Evolutionary conservation across 2,113 vertebrate genomes (phyloP), one percentile per base, ranked within the genome.

Genomic region (Neotoma lepida): DNA sequence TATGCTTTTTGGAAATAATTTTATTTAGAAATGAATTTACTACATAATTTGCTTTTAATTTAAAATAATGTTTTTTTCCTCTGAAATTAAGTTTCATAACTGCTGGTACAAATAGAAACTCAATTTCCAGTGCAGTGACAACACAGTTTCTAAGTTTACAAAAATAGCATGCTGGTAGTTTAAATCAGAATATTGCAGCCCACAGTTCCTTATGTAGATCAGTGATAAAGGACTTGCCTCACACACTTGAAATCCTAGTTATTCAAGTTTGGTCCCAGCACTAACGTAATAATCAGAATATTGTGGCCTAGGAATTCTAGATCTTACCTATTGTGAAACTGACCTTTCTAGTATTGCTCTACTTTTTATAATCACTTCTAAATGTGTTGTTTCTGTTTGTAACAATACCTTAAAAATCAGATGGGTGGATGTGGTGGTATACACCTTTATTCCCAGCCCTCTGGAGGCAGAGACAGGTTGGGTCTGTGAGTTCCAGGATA

Each of bases 31-130:
- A 68, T 96, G 33, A 95, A 94, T 70, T 74, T 71, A 46, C 35
- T 61, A 66, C 85, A 85, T 30, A 86, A 90, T 66, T 92, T 68
- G 20, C 61, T 94, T 93, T 86, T 85, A 82, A 91, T 33, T 46
- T 58, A 94, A 95, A 93, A 49, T 71, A 33, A 30, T 86, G 87
- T 44, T 93, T 86, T 3, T 81, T 84, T 90, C 33, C 33, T 91
- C 77, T 88, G 86, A 86, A 77, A 81, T 86, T 93, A 93, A 89
- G 30, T 88, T 92, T 20, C 24, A 51, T 91, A 88, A 90, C 28
- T 91, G 14, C 8, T 91, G 9, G 18, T 94, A 94, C 94, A 95
- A 95, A 82, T 93, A 91, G 77, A 96, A 95, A 91, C 26, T 82
- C 2, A 86, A 89, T 89, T 78, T 92, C 41, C 5, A 46, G 5